A percentile compares a stretch with the other conserved stretches of the same genome.
Conservation (phyloP, 2,888 invertebrate genomes). For the Temnothorax ravouxi region DNA sequence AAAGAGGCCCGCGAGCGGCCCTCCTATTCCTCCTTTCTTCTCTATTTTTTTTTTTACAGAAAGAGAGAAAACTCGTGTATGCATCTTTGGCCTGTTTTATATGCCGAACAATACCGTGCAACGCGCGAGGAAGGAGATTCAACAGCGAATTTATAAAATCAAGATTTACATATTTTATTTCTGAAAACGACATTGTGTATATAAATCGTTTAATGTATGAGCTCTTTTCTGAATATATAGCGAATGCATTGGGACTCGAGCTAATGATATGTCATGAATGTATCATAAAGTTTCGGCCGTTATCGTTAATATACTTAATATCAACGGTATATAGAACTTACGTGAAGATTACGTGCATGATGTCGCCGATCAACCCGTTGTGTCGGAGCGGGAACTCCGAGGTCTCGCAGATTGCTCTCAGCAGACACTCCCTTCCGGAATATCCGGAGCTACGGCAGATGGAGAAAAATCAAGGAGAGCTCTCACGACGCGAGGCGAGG, state of each 20-base stretch:
- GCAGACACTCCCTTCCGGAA: constrained; percentile 89
- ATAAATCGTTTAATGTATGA: background rate
- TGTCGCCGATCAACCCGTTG: constrained; percentile 91
- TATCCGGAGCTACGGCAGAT: constrained; percentile 68
- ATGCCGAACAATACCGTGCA: constrained; percentile 13
- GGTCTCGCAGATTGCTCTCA: constrained; percentile 92
- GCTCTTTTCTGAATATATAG: background rate
- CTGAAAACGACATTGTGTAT: background rate
- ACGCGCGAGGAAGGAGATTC: background rate
- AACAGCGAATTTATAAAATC: constrained; percentile 28
- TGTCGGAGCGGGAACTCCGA: constrained; percentile 90
- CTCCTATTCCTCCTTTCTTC: constrained; percentile 27
- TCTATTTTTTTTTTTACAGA: background rate
- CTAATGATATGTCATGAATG: background rate
- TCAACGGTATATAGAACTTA: constrained; percentile 81
- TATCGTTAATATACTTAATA: too few relatives aligned
- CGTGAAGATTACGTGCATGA: constrained; percentile 92
- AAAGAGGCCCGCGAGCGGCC: constrained; percentile 59
- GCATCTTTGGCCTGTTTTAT: constrained; percentile 33
- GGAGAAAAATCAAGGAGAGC: constrained; percentile 46
- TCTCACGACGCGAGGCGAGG: background rate
- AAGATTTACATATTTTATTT: background rate
- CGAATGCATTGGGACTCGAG: background rate
- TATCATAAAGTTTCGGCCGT: background rate
- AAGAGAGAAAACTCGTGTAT: constrained; percentile 56